These are phyloP conservation scores for Fundulus diaphanus DNA, from an alignment of 2,797 vertebrate genomes.

Conservation along the genomic window DNA sequence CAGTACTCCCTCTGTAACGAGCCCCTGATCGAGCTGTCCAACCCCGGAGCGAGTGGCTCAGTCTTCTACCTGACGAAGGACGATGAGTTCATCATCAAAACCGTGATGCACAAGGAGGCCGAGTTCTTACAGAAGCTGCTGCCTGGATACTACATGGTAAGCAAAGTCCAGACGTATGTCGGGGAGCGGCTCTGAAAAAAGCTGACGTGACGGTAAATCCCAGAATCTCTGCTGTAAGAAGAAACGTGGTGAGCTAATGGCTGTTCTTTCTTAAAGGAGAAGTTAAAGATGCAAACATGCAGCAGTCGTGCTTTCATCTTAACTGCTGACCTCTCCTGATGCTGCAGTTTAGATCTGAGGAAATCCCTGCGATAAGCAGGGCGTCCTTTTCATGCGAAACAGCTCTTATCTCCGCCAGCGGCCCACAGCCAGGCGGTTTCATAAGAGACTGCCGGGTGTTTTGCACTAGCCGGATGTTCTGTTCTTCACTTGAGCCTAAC, in stretches of 20 bases:
- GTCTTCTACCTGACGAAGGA: constrained; percentile 97
- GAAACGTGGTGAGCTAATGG: not conserved
- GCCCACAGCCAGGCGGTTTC: constrained; percentile 50
- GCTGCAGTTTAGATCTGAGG: constrained; percentile 20
- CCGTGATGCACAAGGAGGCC: constrained; percentile 98
- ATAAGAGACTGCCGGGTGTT: constrained; percentile 42
- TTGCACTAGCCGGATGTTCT: constrained; percentile 34
- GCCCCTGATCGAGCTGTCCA: constrained; percentile 95
- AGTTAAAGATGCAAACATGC: constrained; percentile 1
- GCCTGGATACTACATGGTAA: constrained; percentile 97
- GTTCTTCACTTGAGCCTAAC: constrained; percentile 33
- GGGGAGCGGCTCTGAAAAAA: not conserved
- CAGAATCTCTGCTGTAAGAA: not conserved
- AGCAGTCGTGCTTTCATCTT: constrained; percentile 16
- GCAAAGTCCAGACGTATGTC: not conserved
- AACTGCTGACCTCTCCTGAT: constrained; percentile 9
- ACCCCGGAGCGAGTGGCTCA: constrained; percentile 95
- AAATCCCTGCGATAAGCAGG: constrained; percentile 30
- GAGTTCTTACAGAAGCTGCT: constrained; percentile 98
- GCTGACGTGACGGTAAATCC: not conserved
- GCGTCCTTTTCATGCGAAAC: constrained; percentile 39
- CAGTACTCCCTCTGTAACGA: constrained; percentile 98
- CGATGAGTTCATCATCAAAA: constrained; percentile 99
- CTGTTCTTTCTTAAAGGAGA: not conserved
- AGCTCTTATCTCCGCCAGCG: constrained; percentile 30